phyloP scores from a whole-genome alignment of 2,113 vertebrate species.

The Labeo catla region DNA sequence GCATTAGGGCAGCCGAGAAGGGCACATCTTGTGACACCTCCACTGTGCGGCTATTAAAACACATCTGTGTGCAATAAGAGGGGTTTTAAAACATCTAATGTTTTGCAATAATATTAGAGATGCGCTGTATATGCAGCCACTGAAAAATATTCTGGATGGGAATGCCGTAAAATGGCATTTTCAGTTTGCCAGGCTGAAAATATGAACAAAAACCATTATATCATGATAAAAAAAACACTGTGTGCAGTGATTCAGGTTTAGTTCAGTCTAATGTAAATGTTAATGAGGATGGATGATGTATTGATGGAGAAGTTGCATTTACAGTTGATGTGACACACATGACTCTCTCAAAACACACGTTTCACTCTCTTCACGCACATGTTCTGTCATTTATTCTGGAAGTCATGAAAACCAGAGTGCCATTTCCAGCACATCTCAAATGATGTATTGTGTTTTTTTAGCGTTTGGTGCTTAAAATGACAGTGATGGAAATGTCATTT shows the following conservation, averaged over 20 bases:
- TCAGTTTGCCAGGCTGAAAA: not conserved
- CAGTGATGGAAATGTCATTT: not conserved
- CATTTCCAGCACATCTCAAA: not conserved
- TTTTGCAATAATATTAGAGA: not conserved
- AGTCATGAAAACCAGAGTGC: not conserved
- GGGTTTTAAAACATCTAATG: slow-evolving; percentile 15
- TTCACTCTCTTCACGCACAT: not conserved
- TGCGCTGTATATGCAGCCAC: not conserved
- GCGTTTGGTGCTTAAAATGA: not conserved
- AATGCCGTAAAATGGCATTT: not conserved
- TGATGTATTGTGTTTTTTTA: not conserved
- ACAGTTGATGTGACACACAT: not conserved
- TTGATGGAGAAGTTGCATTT: not conserved
- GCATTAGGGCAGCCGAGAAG: slow-evolving; percentile 41
- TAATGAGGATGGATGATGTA: not conserved
- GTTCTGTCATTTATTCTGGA: not conserved
- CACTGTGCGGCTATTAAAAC: slow-evolving; percentile 39
- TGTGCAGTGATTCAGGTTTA: not conserved
- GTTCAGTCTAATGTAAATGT: not conserved
- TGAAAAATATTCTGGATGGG: not conserved
- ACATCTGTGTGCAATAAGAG: slow-evolving; percentile 30
- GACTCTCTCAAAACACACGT: not conserved
- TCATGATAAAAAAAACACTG: not conserved
- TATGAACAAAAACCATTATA: not conserved
- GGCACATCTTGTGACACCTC: slow-evolving; percentile 39